These are phyloP conservation scores for Nephila pilipes DNA, from an alignment of 1,140 invertebrate species.

Conservation along the genomic window DNA sequence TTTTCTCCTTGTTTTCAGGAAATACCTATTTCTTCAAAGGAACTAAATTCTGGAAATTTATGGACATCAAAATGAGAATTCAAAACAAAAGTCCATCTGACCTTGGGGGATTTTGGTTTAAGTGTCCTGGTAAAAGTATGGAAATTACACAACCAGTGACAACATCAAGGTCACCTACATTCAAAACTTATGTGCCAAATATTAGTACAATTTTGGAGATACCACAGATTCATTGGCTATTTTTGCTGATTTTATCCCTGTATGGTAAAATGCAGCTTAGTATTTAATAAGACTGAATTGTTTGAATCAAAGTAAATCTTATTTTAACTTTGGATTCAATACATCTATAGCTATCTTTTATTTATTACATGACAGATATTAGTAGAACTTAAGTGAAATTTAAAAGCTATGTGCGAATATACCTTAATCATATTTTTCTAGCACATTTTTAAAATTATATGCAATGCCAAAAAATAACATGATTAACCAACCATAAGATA, in stretches of 20 bases:
- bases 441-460: too few relatives aligned
- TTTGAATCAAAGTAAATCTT: too few relatives aligned
- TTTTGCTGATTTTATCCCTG: neutral
- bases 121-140: constrained; percentile 44
- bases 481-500: too few relatives aligned
- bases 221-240: neutral
- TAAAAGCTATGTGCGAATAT: too few relatives aligned
- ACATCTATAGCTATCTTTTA: too few relatives aligned
- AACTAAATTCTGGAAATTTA: constrained; percentile 95
- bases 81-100: constrained; percentile 31
- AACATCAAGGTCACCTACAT: constrained; percentile 2
- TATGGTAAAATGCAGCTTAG: neutral
- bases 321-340: too few relatives aligned
- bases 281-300: neutral
- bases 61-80: constrained; percentile 92
- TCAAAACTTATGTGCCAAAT: constrained; percentile 2
- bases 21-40: constrained; percentile 98
- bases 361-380: too few relatives aligned
- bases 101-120: constrained; percentile 70
- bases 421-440: too few relatives aligned
- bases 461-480: too few relatives aligned
- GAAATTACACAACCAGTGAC: constrained; percentile 34
- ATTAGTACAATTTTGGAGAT: neutral
- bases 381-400: too few relatives aligned
- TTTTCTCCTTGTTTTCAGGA: constrained; percentile 83